Percentiles rank a stretch among this genome's conserved stretches.
Conservation (phyloP, 1,140 invertebrate genomes). For the Cecropterus lyciades region DNA sequence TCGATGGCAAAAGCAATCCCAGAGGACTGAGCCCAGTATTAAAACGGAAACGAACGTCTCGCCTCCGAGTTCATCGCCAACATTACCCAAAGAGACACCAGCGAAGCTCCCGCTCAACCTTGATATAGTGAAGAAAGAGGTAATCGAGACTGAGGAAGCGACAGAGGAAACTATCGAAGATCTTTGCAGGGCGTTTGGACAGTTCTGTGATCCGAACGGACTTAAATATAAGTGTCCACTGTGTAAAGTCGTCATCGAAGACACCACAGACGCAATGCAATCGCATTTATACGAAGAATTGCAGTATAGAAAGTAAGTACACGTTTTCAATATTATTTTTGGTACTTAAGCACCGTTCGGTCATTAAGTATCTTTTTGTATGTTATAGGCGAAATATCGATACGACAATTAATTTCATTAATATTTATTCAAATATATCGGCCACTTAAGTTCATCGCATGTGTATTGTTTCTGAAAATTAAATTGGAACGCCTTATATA, state of each 20-base stretch:
- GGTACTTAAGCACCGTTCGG: not conserved
- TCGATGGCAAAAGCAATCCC: constrained; percentile 61
- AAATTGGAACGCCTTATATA: no score
- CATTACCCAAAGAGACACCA: not conserved
- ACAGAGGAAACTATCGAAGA: constrained; percentile 43
- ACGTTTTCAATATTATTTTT: no score
- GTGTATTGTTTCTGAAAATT: no score
- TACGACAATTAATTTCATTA: no score
- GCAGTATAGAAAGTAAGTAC: constrained; percentile 73
- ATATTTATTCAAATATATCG: no score
- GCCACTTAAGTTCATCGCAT: no score
- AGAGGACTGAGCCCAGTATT: constrained; percentile 46
- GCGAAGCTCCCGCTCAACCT: constrained; percentile 47
- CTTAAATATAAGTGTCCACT: constrained; percentile 67
- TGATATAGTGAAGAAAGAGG: constrained; percentile 66
- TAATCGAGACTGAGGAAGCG: constrained; percentile 8
- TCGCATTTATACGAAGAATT: constrained; percentile 76
- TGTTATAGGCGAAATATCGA: no score
- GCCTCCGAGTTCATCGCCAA: not conserved
- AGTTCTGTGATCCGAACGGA: constrained; percentile 69
- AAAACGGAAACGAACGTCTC: constrained; percentile 50
- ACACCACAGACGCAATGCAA: constrained; percentile 61
- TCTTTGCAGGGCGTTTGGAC: constrained; percentile 57
- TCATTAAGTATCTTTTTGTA: no score
- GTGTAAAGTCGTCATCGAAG: constrained; percentile 60